Evolutionary conservation across 2,888 invertebrate species (phyloP).

Genomic region (Resseliella maxima): DNA sequence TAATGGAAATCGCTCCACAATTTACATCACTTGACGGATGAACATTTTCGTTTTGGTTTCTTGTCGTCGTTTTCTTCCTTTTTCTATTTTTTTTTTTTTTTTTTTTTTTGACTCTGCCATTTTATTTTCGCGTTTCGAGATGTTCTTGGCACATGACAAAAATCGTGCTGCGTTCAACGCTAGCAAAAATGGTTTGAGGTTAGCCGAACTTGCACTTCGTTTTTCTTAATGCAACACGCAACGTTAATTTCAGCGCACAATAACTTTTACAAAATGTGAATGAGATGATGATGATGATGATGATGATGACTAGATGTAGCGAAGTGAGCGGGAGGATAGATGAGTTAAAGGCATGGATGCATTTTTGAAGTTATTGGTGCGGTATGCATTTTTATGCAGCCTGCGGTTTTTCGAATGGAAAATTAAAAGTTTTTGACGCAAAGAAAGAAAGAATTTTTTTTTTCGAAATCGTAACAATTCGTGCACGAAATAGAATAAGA

Average conservation of each 20-base stretch:
- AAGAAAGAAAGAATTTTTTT: no score
- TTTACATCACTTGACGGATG: slow-evolving; percentile 25
- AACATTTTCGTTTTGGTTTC: slow-evolving; percentile 34
- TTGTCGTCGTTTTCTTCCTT: not conserved
- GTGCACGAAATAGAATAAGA: not conserved
- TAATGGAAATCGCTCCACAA: slow-evolving; percentile 31
- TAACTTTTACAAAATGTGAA: not conserved
- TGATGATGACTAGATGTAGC: no score
- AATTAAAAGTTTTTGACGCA: slow-evolving; percentile 42
- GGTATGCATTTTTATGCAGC: slow-evolving; percentile 24
- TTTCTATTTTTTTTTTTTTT: not conserved
- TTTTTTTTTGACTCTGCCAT: not conserved
- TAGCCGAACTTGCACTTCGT: slow-evolving; percentile 34
- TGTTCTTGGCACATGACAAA: slow-evolving; percentile 53
- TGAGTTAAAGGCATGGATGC: not conserved
- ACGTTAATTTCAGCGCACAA: slow-evolving; percentile 31
- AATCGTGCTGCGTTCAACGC: not conserved
- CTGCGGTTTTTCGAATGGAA: not conserved
- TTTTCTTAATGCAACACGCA: slow-evolving; percentile 8
- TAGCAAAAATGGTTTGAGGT: slow-evolving; percentile 49
- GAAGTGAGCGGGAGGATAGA: not conserved
- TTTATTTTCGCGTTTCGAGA: not conserved
- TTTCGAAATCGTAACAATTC: slow-evolving; percentile 29
- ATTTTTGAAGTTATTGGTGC: not conserved
- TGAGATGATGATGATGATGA: not conserved